phyloP scores from a whole-genome alignment of 2,888 invertebrate species.

The Apoda limacodes region DNA sequence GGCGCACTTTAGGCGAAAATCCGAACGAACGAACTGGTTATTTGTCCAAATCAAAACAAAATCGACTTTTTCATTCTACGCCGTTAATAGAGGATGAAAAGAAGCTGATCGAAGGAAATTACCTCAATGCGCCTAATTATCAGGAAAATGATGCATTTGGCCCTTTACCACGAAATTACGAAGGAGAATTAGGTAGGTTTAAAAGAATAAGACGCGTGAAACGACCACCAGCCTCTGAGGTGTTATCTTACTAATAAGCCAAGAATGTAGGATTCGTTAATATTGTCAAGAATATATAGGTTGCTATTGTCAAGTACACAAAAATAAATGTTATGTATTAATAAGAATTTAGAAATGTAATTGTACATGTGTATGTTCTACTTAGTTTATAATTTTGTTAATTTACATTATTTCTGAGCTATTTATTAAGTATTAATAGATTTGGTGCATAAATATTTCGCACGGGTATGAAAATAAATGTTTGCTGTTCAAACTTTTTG shows the following conservation, averaged over 20 bases:
- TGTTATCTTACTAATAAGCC: slow-evolving; percentile 8
- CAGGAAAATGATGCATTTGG: slow-evolving; percentile 48
- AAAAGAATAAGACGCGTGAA: slow-evolving; percentile 53
- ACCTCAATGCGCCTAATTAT: slow-evolving; percentile 31
- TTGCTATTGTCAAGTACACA: too few species aligned
- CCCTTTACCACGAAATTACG: slow-evolving; percentile 35
- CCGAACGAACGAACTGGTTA: slow-evolving; percentile 9
- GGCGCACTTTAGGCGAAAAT: slow-evolving; percentile 25
- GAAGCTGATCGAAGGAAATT: slow-evolving; percentile 26
- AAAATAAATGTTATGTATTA: too few species aligned
- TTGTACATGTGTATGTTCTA: too few species aligned
- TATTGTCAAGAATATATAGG: too few species aligned
- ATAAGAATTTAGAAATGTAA: too few species aligned
- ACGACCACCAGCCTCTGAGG: slow-evolving; percentile 24
- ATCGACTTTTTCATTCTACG: slow-evolving; percentile 22
- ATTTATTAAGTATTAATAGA: too few species aligned
- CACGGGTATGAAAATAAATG: too few species aligned
- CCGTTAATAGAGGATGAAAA: slow-evolving; percentile 24
- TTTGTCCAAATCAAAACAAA: slow-evolving; percentile 15
- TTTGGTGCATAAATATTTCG: too few species aligned
- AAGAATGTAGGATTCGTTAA: too few species aligned
- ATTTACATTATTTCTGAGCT: too few species aligned
- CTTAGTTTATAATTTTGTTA: too few species aligned
- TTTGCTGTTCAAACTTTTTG: too few species aligned
- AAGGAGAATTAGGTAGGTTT: slow-evolving; percentile 41